These are phyloP conservation scores for Zygothrica quintamaculata DNA, from an alignment of 2,888 invertebrate genomes.

Conservation along the genomic window DNA sequence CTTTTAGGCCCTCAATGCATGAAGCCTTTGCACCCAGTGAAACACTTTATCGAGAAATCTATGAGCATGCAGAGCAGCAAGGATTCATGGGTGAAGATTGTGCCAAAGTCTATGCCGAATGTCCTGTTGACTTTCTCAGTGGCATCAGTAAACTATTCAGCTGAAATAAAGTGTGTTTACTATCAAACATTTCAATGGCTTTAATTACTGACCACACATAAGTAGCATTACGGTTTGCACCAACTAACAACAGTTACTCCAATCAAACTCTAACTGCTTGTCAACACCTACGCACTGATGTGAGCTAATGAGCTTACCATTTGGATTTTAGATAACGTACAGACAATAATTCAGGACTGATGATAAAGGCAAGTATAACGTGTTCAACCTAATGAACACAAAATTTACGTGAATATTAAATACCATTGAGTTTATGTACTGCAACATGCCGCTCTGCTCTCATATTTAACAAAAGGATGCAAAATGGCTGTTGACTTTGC, in stretches of 20 bases:
- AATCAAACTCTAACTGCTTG: constrained; percentile 10
- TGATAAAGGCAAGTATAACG: neutral
- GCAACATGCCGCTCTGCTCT: neutral
- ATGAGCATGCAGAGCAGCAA: constrained; percentile 79
- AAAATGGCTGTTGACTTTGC: neutral
- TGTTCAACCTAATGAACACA: constrained; percentile 6
- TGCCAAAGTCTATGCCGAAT: constrained; percentile 67
- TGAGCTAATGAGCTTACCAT: constrained; percentile 17
- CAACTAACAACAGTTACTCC: neutral
- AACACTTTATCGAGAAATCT: constrained; percentile 78
- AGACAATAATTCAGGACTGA: neutral
- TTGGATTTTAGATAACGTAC: neutral
- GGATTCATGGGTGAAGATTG: constrained; percentile 76
- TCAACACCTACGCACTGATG: neutral
- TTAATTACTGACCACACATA: neutral
- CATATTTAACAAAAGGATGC: neutral
- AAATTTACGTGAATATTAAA: constrained; percentile 21
- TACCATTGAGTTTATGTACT: neutral
- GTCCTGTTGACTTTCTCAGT: constrained; percentile 64
- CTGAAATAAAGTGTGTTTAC: constrained; percentile 12
- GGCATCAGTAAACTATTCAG: constrained; percentile 59
- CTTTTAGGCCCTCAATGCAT: constrained; percentile 86
- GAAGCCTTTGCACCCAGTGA: constrained; percentile 86
- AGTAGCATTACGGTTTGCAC: too few species aligned
- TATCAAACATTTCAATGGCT: constrained; percentile 12